These are phyloP conservation scores for Clarias laeviceps DNA, from an alignment of 2,797 vertebrate genomes.

Conservation along the genomic window DNA sequence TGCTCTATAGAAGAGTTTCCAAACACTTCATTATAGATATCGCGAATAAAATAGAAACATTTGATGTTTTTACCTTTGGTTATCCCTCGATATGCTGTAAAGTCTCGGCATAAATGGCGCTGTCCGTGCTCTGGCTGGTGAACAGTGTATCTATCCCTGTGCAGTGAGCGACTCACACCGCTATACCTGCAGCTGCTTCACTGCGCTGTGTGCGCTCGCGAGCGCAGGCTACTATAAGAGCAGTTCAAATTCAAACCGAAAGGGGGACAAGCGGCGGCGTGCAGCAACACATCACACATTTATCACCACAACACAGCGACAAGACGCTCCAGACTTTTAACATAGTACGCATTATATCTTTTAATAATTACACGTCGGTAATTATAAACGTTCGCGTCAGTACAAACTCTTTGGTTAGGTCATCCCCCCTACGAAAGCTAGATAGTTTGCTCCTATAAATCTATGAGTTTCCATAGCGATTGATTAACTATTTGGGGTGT, in stretches of 20 bases:
- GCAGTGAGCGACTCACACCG: slow-evolving; percentile 64
- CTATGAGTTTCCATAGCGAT: slow-evolving; percentile 68
- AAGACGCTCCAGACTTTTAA: rapidly evolving
- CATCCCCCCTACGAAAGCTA: slow-evolving; percentile 30
- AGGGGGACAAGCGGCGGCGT: slow-evolving; percentile 42
- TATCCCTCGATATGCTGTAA: slow-evolving; percentile 9
- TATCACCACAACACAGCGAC: not conserved
- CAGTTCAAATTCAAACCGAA: slow-evolving; percentile 55
- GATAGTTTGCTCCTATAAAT: slow-evolving; percentile 52
- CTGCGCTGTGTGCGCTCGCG: slow-evolving; percentile 65
- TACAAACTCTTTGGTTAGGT: not conserved
- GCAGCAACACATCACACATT: not conserved
- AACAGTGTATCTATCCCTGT: slow-evolving; percentile 60
- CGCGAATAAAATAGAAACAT: not conserved
- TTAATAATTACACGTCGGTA: not conserved
- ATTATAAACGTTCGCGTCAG: not conserved
- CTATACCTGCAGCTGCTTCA: slow-evolving; percentile 69
- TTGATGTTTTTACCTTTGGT: slow-evolving; percentile 36
- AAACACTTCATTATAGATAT: not conserved
- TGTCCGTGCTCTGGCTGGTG: slow-evolving; percentile 30
- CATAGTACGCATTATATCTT: rapidly evolving
- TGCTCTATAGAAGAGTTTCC: not conserved
- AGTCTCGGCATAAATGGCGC: slow-evolving; percentile 22
- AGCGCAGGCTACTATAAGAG: slow-evolving; percentile 63
- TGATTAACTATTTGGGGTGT: slow-evolving; percentile 61